Evolutionary conservation across 2,113 vertebrate genomes (phyloP).

Genomic region (Haliaeetus leucogaster): DNA sequence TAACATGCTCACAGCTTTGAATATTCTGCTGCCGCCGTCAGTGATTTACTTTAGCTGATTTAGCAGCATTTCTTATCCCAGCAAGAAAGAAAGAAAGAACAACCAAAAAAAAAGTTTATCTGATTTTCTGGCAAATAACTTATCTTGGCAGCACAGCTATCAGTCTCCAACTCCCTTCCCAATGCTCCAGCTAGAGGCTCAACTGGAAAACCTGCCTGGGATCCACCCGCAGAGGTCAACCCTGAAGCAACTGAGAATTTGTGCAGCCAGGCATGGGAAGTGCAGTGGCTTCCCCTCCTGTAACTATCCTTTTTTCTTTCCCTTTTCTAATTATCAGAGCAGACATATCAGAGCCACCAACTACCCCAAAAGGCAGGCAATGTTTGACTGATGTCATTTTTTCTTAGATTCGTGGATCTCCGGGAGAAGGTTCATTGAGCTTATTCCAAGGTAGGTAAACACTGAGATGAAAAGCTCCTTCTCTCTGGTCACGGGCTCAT

Average conservation of each 20-base stretch:
- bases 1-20: background rate
- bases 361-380: background rate
- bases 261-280: background rate
- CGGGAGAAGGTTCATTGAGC: background rate
- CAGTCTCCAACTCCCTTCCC: background rate
- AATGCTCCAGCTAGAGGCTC: background rate
- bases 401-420: background rate
- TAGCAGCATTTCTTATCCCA: background rate
- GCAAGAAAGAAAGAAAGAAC: background rate
- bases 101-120: background rate
- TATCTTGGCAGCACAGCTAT: background rate
- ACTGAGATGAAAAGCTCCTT: background rate
- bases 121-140: background rate
- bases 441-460: background rate
- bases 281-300: background rate
- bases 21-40: accelerated
- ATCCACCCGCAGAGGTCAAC: background rate
- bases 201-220: background rate
- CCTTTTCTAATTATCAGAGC: background rate
- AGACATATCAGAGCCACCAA: background rate
- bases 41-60: background rate
- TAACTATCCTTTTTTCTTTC: background rate
- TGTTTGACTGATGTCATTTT: background rate
- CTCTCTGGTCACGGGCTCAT: background rate
- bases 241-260: background rate